Evolutionary conservation across 2,113 vertebrate species (phyloP).

Genomic region (Agapornis roseicollis): DNA sequence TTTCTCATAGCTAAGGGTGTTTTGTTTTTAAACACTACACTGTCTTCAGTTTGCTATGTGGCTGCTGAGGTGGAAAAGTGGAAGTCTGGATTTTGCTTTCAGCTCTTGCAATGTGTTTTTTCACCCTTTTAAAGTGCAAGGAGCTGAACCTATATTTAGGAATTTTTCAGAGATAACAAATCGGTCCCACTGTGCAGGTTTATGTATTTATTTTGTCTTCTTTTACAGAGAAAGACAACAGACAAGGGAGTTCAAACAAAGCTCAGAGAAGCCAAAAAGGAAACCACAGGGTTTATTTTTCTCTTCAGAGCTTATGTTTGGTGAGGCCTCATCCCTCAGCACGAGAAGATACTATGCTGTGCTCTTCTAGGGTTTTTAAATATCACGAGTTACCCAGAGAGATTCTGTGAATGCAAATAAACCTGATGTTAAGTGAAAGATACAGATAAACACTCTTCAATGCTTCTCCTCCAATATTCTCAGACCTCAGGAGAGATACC

Average conservation of each 20-base stretch:
- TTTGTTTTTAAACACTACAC: background rate
- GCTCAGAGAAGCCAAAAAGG: conserved; percentile 18
- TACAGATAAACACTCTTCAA: background rate
- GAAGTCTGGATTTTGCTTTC: background rate
- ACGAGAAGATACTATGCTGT: fast-evolving
- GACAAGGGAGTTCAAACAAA: background rate
- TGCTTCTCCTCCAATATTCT: background rate
- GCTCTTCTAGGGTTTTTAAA: background rate
- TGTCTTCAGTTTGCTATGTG: background rate
- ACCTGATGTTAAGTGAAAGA: background rate
- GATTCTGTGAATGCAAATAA: background rate
- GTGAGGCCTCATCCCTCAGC: background rate
- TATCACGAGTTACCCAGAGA: background rate
- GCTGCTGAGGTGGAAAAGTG: background rate
- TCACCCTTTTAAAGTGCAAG: background rate
- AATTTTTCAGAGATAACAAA: conserved; percentile 6
- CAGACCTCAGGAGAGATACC: background rate
- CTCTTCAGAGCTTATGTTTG: background rate
- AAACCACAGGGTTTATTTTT: conserved; percentile 43
- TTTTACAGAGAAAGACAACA: background rate
- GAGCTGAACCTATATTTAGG: background rate
- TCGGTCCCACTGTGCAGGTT: background rate
- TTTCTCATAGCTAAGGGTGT: background rate
- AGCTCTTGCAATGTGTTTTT: background rate
- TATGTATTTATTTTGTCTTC: background rate